Base-by-base conservation (phyloP, 2,113 vertebrate species). In the Lepisosteus osseus region DNA sequence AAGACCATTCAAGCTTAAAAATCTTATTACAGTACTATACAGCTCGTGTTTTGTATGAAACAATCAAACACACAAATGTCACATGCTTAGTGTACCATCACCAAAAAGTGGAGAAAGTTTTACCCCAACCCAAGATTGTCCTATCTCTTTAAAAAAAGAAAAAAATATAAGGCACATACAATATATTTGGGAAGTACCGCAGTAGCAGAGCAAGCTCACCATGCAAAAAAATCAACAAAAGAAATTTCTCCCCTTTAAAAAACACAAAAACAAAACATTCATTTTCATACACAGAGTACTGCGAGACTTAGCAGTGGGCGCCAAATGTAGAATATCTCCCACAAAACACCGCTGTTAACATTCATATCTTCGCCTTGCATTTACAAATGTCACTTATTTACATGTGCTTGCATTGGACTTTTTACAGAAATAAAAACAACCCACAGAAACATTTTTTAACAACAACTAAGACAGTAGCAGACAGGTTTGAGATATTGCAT, bases 21-120 rank as follows among this genome's bases (percentile, higher is more conserved):
- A 80, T 73, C 76, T 59, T 65, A 56, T 61, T 78, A 76, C 72
- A 29, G 29, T 29, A 29, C 29, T 86, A 92, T 81, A 86, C 87
- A 83, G 89, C 88, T 94, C 86, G 83, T 95, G 93, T 96, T 97
- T 96, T 92, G 94, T 96, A 92, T 92, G 67, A 80, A 88, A 92
- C 87, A 89, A 93, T 91, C 90, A 90, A 94, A 92, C 91, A 94
- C 86, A 90, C 86, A 87, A 90, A 88, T 88, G 87, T 87, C 86
- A 69, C 78, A 87, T 83, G 82, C 87, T 78, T 84, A 86, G 84
- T 83, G 78, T 77, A 87, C 87, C 78, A 85, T 92, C 88, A 88
- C 81, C 85, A 84, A 87, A 85, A 84, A 89, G 54, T 51, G 64
- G 41, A 71, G 51, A 70, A 68, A n/a, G 64, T 47, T 54, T 47